These are phyloP conservation scores for Pterobdella sp. DNA, from an alignment of 2,888 invertebrate species.

Conservation along the genomic window DNA sequence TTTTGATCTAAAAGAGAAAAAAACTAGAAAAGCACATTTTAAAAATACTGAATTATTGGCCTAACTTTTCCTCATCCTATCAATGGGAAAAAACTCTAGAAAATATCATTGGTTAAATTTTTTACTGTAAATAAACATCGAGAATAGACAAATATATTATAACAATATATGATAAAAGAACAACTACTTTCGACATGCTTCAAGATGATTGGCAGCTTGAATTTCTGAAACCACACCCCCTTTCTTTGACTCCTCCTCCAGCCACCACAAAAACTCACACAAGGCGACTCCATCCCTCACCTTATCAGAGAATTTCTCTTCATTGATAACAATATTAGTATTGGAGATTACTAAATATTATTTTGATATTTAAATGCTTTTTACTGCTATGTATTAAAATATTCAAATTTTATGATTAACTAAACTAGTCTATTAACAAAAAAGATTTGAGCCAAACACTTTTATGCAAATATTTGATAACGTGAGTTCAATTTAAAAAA, in stretches of 20 bases:
- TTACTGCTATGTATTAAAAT: neutral
- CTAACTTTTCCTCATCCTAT: neutral
- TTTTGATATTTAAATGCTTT: neutral
- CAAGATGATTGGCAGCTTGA: slow-evolving; percentile 38
- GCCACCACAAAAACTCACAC: slow-evolving; percentile 57
- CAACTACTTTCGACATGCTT: slow-evolving; percentile 36
- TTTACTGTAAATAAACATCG: neutral
- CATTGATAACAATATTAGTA: neutral
- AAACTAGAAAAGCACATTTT: no score
- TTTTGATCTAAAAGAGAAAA: no score
- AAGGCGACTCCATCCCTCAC: slow-evolving; percentile 63
- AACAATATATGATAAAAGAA: neutral
- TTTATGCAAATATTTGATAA: no score
- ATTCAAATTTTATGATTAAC: neutral
- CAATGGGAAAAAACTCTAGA: neutral
- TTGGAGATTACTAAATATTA: neutral
- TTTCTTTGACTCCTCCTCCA: slow-evolving; percentile 58
- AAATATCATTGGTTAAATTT: neutral
- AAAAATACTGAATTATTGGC: no score
- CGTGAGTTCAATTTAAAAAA: no score
- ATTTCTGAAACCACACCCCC: slow-evolving; percentile 40
- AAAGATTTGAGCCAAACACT: no score
- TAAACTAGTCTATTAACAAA: no score
- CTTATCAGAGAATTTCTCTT: no score
- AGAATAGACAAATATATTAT: neutral